Base-by-base conservation (phyloP, 2,113 vertebrate species). In the Taurulus bubalis region DNA sequence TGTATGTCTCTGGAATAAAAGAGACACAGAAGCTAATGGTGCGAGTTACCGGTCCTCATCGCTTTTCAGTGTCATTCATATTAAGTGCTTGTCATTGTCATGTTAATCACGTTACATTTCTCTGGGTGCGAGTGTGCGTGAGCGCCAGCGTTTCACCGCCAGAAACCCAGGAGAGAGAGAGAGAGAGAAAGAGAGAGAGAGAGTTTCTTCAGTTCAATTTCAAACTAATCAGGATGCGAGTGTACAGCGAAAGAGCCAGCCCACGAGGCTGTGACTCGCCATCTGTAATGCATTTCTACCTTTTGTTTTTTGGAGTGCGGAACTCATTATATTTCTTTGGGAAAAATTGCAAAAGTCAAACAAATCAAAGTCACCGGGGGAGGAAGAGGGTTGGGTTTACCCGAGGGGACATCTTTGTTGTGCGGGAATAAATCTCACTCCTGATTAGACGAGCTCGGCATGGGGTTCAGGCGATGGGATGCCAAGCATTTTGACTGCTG, bases 341-440 rank as follows among this genome's bases (percentile, higher is more conserved):
- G 10, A 84, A 84, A 84, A 71, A 32, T 49, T 76, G 67, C 65
- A 85, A 77, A 53, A 86, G 24, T 24, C 65, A 65, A 80, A 85
- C 73, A 81, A 85, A 81, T 87, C 80, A 86, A 76, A 85, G 75
- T 86, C 53, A 65, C 60, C 8, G 42, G 71, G 22, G 8, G 70
- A 67, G 30, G 32, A 82, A 51, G 63, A 36, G 78, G 62, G 74
- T 62, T 72, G 26, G 70, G 45, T 85, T 84, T 55, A 58, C 87
- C 76, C 45, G 55, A 69, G 86, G 88, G 82, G 60, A 75, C 8
- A n/a, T 14, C 85, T 86, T 86, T 87, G 82, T 71, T 86, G 81
- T 77, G 83, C 11, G 28, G 49, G 73, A 88, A 86, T 82, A 88
- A 85, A 85, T 83, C 74, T 59, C 49, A 66, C 69, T 79, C 38